A percentile compares a stretch with the other conserved stretches of the same genome.
Evolutionary conservation across 2,888 invertebrate genomes (phyloP).

Genomic region (Clostera curtula): DNA sequence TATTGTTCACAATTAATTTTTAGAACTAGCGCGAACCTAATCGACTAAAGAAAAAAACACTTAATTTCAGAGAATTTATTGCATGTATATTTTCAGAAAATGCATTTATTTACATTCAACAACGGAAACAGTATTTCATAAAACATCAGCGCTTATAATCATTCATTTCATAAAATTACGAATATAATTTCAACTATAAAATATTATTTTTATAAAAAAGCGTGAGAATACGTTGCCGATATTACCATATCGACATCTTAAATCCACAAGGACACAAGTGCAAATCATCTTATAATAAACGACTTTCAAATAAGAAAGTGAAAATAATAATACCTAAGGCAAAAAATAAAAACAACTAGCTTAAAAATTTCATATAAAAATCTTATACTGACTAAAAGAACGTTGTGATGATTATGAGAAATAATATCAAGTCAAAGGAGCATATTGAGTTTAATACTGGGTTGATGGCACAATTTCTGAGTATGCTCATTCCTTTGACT

Average conservation of each 20-base stretch:
- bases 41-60: conserved; percentile 56
- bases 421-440: conserved; percentile 60
- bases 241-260: conserved; percentile 43
- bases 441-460: conserved; percentile 67
- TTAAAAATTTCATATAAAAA: conserved; percentile 67
- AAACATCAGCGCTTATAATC: conserved; percentile 48
- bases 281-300: conserved; percentile 59
- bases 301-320: conserved; percentile 70
- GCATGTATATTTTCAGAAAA: conserved; percentile 68
- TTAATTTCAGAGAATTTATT: conserved; percentile 68
- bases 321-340: conserved; percentile 66
- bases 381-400: conserved; percentile 70
- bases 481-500: conserved; percentile 65
- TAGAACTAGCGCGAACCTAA: conserved; percentile 39
- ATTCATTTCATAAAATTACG: conserved; percentile 53
- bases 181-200: conserved; percentile 55
- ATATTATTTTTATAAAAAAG: conserved; percentile 50
- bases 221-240: conserved; percentile 65
- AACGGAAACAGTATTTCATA: conserved; percentile 66
- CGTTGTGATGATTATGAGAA: conserved; percentile 68
- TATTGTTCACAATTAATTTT: conserved; percentile 24
- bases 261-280: conserved; percentile 76
- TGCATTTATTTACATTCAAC: conserved; percentile 73
- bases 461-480: conserved; percentile 68
- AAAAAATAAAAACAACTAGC: conserved; percentile 68